These are phyloP conservation scores for Pipa parva DNA, from an alignment of 2,113 vertebrate species.

Conservation along the genomic window DNA sequence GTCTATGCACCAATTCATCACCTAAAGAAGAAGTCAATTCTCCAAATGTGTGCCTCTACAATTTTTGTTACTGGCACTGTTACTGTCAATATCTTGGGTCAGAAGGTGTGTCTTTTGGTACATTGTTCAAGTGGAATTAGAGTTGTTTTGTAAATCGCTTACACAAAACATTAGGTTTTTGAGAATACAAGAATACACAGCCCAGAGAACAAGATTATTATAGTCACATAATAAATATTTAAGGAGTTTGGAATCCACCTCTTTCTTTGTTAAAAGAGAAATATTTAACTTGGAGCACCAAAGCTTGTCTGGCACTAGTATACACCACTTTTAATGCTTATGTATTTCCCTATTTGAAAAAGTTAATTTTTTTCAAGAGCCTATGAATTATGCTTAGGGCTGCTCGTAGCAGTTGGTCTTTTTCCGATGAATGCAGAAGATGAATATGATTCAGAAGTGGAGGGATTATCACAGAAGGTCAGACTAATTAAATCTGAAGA, in stretches of 20 bases:
- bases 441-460: slow-evolving; percentile 49
- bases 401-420: slow-evolving; percentile 56
- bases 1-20: no score
- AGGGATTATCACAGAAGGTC: slow-evolving; percentile 56
- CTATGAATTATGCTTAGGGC: slow-evolving; percentile 52
- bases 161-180: no score
- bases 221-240: no score
- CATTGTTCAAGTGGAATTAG: no score
- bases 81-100: no score
- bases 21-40: no score
- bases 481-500: slow-evolving; percentile 65
- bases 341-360: slow-evolving; percentile 59
- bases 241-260: slow-evolving; percentile 61
- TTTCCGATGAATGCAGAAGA: slow-evolving; percentile 54
- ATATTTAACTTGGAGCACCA: slow-evolving; percentile 70
- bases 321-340: slow-evolving; percentile 60
- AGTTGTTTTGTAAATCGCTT: no score
- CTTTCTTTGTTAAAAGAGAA: slow-evolving; percentile 64
- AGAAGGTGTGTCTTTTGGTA: no score
- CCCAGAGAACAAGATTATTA: no score
- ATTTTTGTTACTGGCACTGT: no score
- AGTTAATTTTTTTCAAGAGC: slow-evolving; percentile 56
- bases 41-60: no score
- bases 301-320: slow-evolving; percentile 53
- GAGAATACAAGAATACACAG: no score